These are phyloP conservation scores for Stegastes partitus DNA, from an alignment of 2,113 vertebrate genomes.

Conservation along the genomic window DNA sequence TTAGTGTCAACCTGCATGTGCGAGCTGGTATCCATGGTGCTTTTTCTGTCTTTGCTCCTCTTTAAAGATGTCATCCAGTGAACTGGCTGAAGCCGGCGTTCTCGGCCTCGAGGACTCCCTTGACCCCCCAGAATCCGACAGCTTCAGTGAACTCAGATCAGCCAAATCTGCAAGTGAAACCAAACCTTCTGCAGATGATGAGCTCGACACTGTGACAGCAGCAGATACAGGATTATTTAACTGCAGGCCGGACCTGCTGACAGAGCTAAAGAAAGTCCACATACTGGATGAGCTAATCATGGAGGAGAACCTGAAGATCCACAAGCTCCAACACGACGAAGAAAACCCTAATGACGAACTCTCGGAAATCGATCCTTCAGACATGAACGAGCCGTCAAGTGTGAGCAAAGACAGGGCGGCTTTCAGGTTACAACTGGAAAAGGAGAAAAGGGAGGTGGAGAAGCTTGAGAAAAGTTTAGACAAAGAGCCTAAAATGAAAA, in stretches of 20 bases:
- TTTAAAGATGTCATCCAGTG: conserved; percentile 67
- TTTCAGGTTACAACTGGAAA: conserved; percentile 67
- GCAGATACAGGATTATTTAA: not conserved
- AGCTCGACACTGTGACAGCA: not conserved
- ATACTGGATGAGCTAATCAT: conserved; percentile 75
- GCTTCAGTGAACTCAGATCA: not conserved
- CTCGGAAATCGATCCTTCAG: not conserved
- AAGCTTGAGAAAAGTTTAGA: conserved; percentile 72
- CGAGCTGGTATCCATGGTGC: not conserved
- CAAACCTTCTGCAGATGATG: not conserved
- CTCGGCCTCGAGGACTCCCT: conserved; percentile 66
- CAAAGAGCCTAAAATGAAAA: conserved; percentile 29
- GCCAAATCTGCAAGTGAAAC: not conserved
- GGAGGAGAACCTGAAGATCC: conserved; percentile 78
- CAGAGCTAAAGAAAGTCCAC: conserved; percentile 63
- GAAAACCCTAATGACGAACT: not conserved
- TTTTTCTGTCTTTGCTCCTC: not conserved
- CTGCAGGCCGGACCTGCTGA: conserved; percentile 50
- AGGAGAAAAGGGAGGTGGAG: conserved; percentile 75
- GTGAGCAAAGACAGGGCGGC: conserved; percentile 44
- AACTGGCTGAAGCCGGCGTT: conserved; percentile 74
- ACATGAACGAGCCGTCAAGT: not conserved
- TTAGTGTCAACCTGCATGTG: too few species aligned
- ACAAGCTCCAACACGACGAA: conserved; percentile 24
- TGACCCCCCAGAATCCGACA: not conserved